Evolutionary conservation across 1,140 invertebrate species (phyloP), one percentile per base, ranked within the genome.

Genomic region (Drosophila equinoxialis): DNA sequence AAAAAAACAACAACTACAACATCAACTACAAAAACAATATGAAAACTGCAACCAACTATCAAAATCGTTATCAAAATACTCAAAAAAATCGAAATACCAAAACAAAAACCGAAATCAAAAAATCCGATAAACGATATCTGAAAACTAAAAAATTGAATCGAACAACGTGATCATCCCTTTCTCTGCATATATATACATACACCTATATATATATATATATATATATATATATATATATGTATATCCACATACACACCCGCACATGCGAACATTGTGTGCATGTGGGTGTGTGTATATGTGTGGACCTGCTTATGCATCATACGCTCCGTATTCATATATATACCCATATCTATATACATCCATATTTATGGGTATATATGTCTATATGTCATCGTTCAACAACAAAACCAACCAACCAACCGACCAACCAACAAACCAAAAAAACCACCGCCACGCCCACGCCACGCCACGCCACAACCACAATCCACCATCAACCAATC

Each of bases 201-300:
- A 20, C 20, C 20, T n/a, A 23, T 13, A 20, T 48, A 48, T 20
- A 48, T 20, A 23, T 23, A 2, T 48, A 7, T 54, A 17, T 35
- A 51, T 73, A 65, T 57, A 69, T 64, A 73, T 61, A 39, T 13
- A 37, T 26, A 23, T 13, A 8, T 48, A 51, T 23, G 3, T 23
- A 51, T 51, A 39, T 39, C 62, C 57, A 58, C 55, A 64, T 74
- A 86, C 84, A 74, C 79, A 81, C 78, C 55, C 68, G 65, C 54
- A 51, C 37, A 1, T 54, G 33, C 30, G 20, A 14, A 14, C 35
- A 55, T 39, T 33, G 20, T 65, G 59, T 73, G 75, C 37, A 48
- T 79, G 64, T 73, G 72, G 84, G 73, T 73, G 72, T 83, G 77
- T 30, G 30, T 30, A 30, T 84, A 70, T 84, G 77, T 84, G 45